Base-by-base conservation (phyloP, 2,888 invertebrate species). In the Hetaerina titia region DNA sequence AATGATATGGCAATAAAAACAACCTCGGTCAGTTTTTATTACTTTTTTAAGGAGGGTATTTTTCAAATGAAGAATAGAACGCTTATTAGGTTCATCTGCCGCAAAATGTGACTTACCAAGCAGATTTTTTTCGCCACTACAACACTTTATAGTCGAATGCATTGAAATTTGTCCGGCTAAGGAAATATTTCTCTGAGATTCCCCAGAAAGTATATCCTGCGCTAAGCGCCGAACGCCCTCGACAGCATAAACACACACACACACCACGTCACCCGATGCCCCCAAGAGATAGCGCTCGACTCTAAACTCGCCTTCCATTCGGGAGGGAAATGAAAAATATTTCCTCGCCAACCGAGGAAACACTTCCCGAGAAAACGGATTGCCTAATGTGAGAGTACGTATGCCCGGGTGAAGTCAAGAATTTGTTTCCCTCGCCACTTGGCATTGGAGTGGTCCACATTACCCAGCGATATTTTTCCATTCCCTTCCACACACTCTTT, bases 361-460 rank as follows among this genome's bases (percentile, higher is more conserved):
- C 89, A 57, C 58, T 89, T 89, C 89, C 89, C 58, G 7, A 17
- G 89, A 15, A 57, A 89, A 56, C 89, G 58, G 89, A 89, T 89
- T 58, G 56, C 58, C 56, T 89, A 56, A 56, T 56, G 89, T 89
- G 89, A 81, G 31, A 31, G 25, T n/a, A n/a, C n/a, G n/a, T 81
- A 81, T 89, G 57, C 89, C 56, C 22, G 7, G 56, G 56, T 31
- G 57, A 57, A 57, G 89, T 17, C 89, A 57, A n/a, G 89, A 22
- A 22, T 88, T 19, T 89, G n/a, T 57, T 89, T 56, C 89, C 89
- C 22, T 22, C 56, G n/a, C 58, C 57, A 22, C 58, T 56, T 89
- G n/a, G 57, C 57, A 56, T 57, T n/a, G 89, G n/a, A 89, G 89
- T 58, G 89, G 89, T 56, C 57, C 22, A 57, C 89, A 57, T 57